phyloP scores from a whole-genome alignment of 2,113 vertebrate species.

The Maccullochella peelii region DNA sequence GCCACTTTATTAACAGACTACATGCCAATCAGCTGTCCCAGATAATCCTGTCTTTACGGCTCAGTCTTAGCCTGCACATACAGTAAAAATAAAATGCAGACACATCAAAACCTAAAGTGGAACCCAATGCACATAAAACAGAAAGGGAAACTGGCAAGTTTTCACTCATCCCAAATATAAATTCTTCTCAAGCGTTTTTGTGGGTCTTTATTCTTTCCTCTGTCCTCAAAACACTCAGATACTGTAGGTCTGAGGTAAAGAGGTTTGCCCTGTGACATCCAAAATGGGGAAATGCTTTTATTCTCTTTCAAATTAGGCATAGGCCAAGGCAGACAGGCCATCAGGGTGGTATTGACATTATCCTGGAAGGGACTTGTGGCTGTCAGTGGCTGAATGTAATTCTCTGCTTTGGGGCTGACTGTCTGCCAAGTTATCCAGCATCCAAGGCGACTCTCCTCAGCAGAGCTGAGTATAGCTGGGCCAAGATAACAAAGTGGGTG shows the following conservation, averaged over 20 bases:
- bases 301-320: constrained; percentile 22
- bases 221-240: constrained; percentile 15
- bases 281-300: constrained; percentile 6
- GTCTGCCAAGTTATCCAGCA: constrained; percentile 61
- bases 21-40: constrained; percentile 47
- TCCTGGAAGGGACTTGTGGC: constrained; percentile 58
- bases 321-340: constrained; percentile 22
- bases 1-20: constrained; percentile 42
- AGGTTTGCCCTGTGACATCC: constrained; percentile 5
- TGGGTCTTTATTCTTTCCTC: neutral
- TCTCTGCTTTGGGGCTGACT: constrained; percentile 60
- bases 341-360: constrained; percentile 62
- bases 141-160: constrained; percentile 46
- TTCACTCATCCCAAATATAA: constrained; percentile 27
- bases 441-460: constrained; percentile 60
- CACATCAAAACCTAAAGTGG: constrained; percentile 63
- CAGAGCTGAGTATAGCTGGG: constrained; percentile 28
- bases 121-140: constrained; percentile 46
- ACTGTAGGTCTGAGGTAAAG: constrained; percentile 26
- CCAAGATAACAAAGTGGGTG: constrained; percentile 44
- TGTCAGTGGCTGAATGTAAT: constrained; percentile 60
- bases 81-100: constrained; percentile 52
- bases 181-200: neutral
- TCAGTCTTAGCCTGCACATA: constrained; percentile 16
- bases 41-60: constrained; percentile 45